A percentile compares a stretch with the other conserved stretches of the same genome.
Evolutionary conservation across 2,888 invertebrate genomes (phyloP).

Genomic region (Spodoptera picta): DNA sequence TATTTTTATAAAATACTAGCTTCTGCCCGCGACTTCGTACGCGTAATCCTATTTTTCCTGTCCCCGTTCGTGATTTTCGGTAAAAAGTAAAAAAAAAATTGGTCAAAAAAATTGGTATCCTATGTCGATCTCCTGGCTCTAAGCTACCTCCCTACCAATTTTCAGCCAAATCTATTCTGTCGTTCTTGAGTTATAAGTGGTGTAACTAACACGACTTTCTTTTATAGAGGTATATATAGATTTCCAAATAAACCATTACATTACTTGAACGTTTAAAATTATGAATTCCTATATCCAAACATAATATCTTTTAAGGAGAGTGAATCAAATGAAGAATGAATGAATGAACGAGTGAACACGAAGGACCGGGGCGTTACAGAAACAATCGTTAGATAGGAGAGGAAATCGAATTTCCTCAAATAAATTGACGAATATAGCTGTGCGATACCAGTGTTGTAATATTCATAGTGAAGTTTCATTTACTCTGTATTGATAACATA

Average conservation of each 20-base stretch:
- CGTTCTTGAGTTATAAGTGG: too few relatives aligned
- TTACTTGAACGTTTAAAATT: constrained; percentile 32
- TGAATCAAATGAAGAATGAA: constrained; percentile 50
- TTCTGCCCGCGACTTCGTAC: too few relatives aligned
- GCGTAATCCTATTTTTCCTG: too few relatives aligned
- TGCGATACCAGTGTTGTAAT: constrained; percentile 48
- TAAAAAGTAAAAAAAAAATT: too few relatives aligned
- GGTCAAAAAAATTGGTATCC: too few relatives aligned
- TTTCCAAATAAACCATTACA: background rate
- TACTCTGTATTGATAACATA: background rate
- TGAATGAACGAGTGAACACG: constrained; percentile 53
- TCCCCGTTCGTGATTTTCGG: too few relatives aligned
- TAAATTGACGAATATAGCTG: constrained; percentile 57
- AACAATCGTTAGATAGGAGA: constrained; percentile 56
- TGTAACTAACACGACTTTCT: too few relatives aligned
- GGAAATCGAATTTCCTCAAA: constrained; percentile 60
- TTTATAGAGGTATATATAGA: too few relatives aligned
- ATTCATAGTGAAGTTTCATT: constrained; percentile 26
- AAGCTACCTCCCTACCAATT: too few relatives aligned
- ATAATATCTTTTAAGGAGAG: constrained; percentile 38
- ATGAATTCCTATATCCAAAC: constrained; percentile 39
- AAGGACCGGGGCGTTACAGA: constrained; percentile 44
- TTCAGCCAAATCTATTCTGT: too few relatives aligned
- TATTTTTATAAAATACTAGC: too few relatives aligned
- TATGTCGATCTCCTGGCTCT: too few relatives aligned